Conservation (phyloP, 2,888 invertebrate species). For the Sialis fuliginosa region DNA sequence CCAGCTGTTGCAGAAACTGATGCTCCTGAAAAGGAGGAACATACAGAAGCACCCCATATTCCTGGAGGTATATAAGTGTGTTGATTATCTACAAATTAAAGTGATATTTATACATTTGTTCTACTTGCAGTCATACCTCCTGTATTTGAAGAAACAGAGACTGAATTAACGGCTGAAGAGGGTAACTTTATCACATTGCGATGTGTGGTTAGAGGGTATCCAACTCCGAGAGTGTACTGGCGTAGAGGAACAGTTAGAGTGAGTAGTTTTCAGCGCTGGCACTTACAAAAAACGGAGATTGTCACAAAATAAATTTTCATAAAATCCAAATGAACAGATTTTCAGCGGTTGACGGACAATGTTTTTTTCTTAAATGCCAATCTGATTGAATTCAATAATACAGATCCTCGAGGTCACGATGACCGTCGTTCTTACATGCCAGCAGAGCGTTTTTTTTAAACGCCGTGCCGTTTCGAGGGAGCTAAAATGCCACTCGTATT, state of each 20-base stretch:
- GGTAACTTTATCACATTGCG: constrained; percentile 56
- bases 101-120: neutral
- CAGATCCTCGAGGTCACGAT: too few relatives aligned
- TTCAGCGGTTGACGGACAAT: too few relatives aligned
- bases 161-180: constrained; percentile 45
- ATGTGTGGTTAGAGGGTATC: constrained; percentile 61
- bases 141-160: constrained; percentile 26
- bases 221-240: constrained; percentile 64
- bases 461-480: too few relatives aligned
- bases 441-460: too few relatives aligned
- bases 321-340: too few relatives aligned
- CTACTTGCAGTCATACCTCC: constrained; percentile 19
- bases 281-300: too few relatives aligned
- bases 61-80: constrained; percentile 15
- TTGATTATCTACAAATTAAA: neutral
- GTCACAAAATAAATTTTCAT: too few relatives aligned
- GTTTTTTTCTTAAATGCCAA: too few relatives aligned
- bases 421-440: too few relatives aligned
- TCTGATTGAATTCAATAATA: too few relatives aligned
- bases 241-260: constrained; percentile 52
- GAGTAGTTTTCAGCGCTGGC: constrained; percentile 19
- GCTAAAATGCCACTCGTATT: neutral
- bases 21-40: constrained; percentile 19
- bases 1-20: constrained; percentile 27
- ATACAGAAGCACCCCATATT: constrained; percentile 19